Conservation (phyloP, 2,888 invertebrate species). For the Drosophila differens region DNA sequence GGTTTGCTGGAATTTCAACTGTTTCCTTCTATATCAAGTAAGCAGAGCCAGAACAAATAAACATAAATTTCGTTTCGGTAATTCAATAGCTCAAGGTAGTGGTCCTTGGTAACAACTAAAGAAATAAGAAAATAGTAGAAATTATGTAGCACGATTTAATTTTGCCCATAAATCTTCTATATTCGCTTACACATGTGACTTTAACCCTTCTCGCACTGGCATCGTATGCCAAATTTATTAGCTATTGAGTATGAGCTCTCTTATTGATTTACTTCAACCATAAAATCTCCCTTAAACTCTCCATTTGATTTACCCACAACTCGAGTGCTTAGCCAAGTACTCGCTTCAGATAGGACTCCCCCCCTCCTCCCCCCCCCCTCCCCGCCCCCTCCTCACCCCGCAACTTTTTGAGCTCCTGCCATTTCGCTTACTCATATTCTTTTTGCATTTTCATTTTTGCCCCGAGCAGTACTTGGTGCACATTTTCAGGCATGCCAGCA, state of each 20-base stretch:
- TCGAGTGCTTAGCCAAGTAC: conserved; percentile 16
- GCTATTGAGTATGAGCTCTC: conserved; percentile 19
- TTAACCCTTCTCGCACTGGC: neutral
- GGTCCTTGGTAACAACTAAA: neutral
- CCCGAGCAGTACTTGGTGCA: conserved; percentile 5
- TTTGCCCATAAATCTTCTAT: neutral
- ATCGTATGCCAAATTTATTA: conserved; percentile 32
- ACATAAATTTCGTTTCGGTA: neutral
- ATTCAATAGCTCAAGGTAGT: neutral
- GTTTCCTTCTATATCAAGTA: neutral
- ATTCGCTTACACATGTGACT: conserved; percentile 7
- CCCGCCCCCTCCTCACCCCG: neutral
- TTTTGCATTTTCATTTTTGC: neutral
- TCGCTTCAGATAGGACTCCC: neutral
- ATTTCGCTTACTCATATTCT: neutral
- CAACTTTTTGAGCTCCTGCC: neutral
- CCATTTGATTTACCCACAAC: conserved; percentile 20
- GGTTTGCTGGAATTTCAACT: neutral
- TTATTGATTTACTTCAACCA: conserved; percentile 37
- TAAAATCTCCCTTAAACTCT: conserved; percentile 29
- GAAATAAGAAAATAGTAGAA: neutral
- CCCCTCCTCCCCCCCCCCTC: too few relatives aligned
- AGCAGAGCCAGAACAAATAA: neutral
- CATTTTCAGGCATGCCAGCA: conserved; percentile 8
- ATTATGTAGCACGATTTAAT: neutral